Evolutionary conservation across 30 jellyfish, hydroid and myxozoan species (phyloP), one percentile per base, ranked within the genome.

Genomic region (Hydractinia echinata): DNA sequence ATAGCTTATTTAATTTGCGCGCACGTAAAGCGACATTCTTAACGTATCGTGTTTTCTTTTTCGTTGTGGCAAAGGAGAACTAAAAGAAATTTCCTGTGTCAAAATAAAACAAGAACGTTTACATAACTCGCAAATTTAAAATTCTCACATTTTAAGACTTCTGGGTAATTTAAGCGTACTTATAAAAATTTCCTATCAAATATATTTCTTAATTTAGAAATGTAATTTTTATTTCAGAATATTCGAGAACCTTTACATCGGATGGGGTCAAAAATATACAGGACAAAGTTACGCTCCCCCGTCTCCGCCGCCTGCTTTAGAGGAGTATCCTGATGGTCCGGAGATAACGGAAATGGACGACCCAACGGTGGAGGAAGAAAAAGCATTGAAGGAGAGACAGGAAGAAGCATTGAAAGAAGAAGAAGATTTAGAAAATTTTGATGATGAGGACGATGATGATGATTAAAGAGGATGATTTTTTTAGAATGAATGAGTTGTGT

Each of bases 301-400:
- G 8, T 67, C 68, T 71, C 96, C 95, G 7, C 97, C 97, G 39
- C 54, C 62, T 50, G 91, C 93, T 4, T 64, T 85, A 15, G 96
- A 91, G 39, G 97, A 91, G 72, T 91, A 51, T 80, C 96, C 95
- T 11, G 88, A 61, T 19, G 96, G 92, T 19, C 89, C 92, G 54
- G 96, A 85, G 64, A 89, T 86, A 54, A 67, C 66, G 54, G 97
- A 91, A 71, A 80, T 82, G 89, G 95, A 83, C 64, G 97, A 91
- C 84, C 97, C 97, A 61, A 76, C 96, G 0, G 96, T 86, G 10
- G 97, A 91, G 72, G 97, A 91, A 53, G 97, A 91, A 61, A 92
- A 86, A n/a, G 96, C 95, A 1, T 67, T 86, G 83, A 83, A 91
- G 85, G 87, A 80, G 61, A 90, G 94, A 60, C 86, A 91, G 64